phyloP scores from a whole-genome alignment of 2,888 invertebrate species.

The Orthosia incerta region DNA sequence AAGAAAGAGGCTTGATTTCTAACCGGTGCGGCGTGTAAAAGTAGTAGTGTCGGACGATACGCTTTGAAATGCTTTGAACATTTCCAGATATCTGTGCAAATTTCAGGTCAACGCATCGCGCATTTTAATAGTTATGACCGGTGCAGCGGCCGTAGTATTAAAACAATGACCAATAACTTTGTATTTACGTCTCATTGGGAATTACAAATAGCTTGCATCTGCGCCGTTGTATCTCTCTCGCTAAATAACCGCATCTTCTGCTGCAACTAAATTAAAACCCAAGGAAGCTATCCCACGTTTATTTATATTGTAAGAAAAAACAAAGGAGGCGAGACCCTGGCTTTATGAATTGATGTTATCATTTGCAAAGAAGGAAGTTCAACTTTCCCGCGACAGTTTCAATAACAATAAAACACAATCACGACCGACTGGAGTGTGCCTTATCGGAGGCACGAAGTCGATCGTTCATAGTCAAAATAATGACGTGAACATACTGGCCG shows the following conservation, averaged over 20 bases:
- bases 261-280: conserved; percentile 51
- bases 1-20: conserved; percentile 25
- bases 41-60: conserved; percentile 13
- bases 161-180: conserved; percentile 89
- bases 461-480: conserved; percentile 89
- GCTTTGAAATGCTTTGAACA: conserved; percentile 51
- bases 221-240: conserved; percentile 71
- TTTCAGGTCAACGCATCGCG: conserved; percentile 82
- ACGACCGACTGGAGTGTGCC: conserved; percentile 79
- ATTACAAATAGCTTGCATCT: conserved; percentile 72
- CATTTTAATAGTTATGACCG: conserved; percentile 83
- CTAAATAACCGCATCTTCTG: conserved; percentile 64
- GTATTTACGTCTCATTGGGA: conserved; percentile 84
- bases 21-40: conserved; percentile 14
- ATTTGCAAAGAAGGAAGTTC: conserved; percentile 77
- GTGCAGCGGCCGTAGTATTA: conserved; percentile 81
- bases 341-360: conserved; percentile 68
- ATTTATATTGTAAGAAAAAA: conserved; percentile 20
- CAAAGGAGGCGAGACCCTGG: conserved; percentile 5
- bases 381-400: conserved; percentile 79
- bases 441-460: conserved; percentile 87
- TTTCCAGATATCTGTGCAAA: conserved; percentile 70
- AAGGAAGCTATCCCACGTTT: conserved; percentile 28
- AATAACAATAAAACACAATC: conserved; percentile 81
- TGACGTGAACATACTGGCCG: conserved; percentile 75